Conservation (phyloP, 1,140 invertebrate species). For the Heliconius eleuchia region DNA sequence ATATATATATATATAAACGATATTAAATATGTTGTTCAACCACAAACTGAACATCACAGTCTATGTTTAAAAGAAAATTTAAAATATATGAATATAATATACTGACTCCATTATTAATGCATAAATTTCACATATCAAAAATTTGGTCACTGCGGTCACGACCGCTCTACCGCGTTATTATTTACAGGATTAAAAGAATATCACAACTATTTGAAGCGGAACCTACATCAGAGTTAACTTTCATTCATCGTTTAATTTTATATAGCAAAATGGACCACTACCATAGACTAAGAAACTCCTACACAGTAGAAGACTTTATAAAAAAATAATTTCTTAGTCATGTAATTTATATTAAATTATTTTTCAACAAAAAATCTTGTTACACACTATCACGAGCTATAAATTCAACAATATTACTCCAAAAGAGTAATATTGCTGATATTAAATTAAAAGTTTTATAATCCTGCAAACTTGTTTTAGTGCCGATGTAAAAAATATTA, state of each 20-base stretch:
- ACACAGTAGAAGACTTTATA: not conserved
- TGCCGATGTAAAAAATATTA: constrained; percentile 37
- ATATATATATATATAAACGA: no score
- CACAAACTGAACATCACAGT: not conserved
- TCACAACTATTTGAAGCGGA: constrained; percentile 20
- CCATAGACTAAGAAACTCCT: not conserved
- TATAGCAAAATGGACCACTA: not conserved
- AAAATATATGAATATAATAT: not conserved
- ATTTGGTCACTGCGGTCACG: constrained; percentile 21
- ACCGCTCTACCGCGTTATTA: constrained; percentile 22
- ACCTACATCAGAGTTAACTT: not conserved
- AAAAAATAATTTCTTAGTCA: not conserved
- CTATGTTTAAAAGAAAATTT: not conserved
- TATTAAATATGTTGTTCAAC: not conserved
- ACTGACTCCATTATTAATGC: not conserved
- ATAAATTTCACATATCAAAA: constrained; percentile 17
- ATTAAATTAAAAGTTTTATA: constrained; percentile 36
- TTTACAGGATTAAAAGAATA: constrained; percentile 27
- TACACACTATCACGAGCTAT: constrained; percentile 15
- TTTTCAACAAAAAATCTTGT: not conserved
- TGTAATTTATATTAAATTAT: not conserved
- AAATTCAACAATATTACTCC: constrained; percentile 29
- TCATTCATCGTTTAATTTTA: not conserved
- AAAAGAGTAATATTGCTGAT: constrained; percentile 24
- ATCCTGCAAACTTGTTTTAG: constrained; percentile 29